Evolutionary conservation across 2,888 invertebrate genomes (phyloP).

Genomic region (Dione vanillae): DNA sequence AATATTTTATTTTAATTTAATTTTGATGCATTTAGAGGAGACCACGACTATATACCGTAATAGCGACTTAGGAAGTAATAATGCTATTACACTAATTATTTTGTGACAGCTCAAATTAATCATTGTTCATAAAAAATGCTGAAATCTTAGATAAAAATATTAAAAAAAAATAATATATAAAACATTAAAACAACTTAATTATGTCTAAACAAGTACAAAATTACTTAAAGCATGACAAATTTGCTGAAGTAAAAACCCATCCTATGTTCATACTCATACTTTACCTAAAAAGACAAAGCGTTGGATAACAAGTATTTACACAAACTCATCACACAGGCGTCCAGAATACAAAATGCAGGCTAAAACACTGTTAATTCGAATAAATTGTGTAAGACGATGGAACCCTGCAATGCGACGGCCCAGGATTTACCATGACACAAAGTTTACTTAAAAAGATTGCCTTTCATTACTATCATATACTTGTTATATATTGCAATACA

Average conservation of each 20-base stretch:
- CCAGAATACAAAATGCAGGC: slow-evolving; percentile 33
- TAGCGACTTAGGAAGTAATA: too few relatives aligned
- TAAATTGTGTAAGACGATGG: slow-evolving; percentile 39
- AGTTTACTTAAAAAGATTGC: slow-evolving; percentile 38
- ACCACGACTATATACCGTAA: too few relatives aligned
- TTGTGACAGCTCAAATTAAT: too few relatives aligned
- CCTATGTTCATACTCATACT: background rate
- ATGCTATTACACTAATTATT: too few relatives aligned
- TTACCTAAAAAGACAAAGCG: slow-evolving; percentile 9
- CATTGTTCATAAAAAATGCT: too few relatives aligned
- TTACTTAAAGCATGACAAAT: background rate
- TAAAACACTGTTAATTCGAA: slow-evolving; percentile 42
- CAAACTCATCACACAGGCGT: slow-evolving; percentile 35
- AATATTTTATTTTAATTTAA: too few relatives aligned
- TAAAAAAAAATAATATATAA: too few relatives aligned
- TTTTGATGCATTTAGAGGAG: too few relatives aligned
- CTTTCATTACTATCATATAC: slow-evolving; percentile 26
- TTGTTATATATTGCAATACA: background rate
- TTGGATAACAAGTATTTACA: slow-evolving; percentile 17
- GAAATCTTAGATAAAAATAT: too few relatives aligned
- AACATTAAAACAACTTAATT: too few relatives aligned
- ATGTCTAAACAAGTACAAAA: too few relatives aligned
- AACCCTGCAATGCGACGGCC: slow-evolving; percentile 44
- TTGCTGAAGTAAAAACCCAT: background rate
- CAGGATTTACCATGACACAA: slow-evolving; percentile 40